Percentiles rank a stretch among this genome's conserved stretches.
phyloP scores from a whole-genome alignment of 1,140 invertebrate genomes.

The Lutraria rhynchaena region DNA sequence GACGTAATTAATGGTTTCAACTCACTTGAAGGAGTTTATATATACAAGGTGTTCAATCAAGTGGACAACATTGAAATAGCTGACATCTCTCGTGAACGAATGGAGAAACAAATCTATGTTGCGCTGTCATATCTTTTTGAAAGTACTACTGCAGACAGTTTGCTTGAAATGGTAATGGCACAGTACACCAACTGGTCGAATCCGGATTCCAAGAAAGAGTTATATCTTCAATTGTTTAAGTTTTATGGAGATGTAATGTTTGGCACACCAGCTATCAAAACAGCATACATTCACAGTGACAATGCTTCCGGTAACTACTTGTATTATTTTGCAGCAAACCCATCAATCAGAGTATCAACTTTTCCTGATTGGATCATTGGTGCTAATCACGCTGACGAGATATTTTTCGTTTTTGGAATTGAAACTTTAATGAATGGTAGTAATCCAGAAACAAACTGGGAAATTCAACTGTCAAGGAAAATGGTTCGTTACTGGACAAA shows the following conservation, averaged over 20 bases:
- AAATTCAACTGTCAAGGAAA: background rate
- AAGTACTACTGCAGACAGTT: too few relatives aligned
- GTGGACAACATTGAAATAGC: too few relatives aligned
- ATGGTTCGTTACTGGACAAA: constrained; percentile 31
- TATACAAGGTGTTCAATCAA: too few relatives aligned
- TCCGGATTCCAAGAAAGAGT: background rate
- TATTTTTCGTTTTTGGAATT: background rate
- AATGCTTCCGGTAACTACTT: background rate
- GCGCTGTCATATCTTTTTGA: too few relatives aligned
- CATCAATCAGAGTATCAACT: too few relatives aligned
- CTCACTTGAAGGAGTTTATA: constrained; percentile 27
- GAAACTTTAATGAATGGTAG: background rate
- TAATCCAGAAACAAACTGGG: constrained; percentile 5
- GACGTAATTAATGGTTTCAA: constrained; percentile 42
- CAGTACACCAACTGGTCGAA: constrained; percentile 18
- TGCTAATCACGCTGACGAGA: constrained; percentile 7
- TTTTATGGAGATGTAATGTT: background rate
- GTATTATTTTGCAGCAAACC: constrained; percentile 2
- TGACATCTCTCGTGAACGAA: too few relatives aligned
- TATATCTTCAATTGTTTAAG: background rate
- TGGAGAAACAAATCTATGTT: too few relatives aligned
- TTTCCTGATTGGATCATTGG: background rate
- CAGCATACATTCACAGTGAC: background rate
- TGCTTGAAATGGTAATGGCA: background rate
- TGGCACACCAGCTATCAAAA: background rate